Base-by-base conservation (phyloP, 2,888 invertebrate genomes). In the Drosophila birchii region DNA sequence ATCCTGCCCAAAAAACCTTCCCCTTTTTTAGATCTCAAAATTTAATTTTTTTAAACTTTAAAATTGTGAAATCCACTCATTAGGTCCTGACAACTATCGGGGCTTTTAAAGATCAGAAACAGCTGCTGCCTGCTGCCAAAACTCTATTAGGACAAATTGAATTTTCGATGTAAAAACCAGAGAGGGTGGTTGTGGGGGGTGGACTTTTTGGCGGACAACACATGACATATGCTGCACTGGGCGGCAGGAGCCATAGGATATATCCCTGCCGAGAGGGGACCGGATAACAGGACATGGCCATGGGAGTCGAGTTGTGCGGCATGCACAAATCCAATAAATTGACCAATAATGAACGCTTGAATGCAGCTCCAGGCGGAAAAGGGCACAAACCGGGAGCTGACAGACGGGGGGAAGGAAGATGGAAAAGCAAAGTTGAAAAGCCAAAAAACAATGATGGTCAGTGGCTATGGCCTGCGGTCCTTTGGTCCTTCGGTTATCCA, bases 261-360 rank as follows among this genome's bases (percentile, higher is more conserved):
- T 29, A 45, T 16, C 26, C 44, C 11, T 5, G 20, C 32, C 38
- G 32, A 49, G 38, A 16, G 43, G 8, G 29, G 29, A 29, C 18
- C 56, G 43, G 36, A 16, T 14, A 56, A 45, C 38, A 34, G 58
- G 34, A 49, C 58, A 69, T 38, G n/a, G 20, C 51, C 51, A 45
- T 44, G 54, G 57, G 61, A 61, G 69, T 70, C 63, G 60, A 68
- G 60, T n/a, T n/a, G n/a, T 75, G 76, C 56, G 69, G 77, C 82
- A 80, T 83, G 85, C 79, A 78, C 82, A 88, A 81, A 87, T 86
- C 89, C 90, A 91, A 90, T 91, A 90, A 90, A 90, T 90, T 90
- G 89, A 87, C 85, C 90, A 90, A 87, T 85, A 83, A 87, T 88
- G 88, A 88, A 88, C 86, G 88, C 78, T 86, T 81, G 76, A 79